phyloP scores from a whole-genome alignment of 2,888 invertebrate species.

The Dolichomitus sp. region DNA sequence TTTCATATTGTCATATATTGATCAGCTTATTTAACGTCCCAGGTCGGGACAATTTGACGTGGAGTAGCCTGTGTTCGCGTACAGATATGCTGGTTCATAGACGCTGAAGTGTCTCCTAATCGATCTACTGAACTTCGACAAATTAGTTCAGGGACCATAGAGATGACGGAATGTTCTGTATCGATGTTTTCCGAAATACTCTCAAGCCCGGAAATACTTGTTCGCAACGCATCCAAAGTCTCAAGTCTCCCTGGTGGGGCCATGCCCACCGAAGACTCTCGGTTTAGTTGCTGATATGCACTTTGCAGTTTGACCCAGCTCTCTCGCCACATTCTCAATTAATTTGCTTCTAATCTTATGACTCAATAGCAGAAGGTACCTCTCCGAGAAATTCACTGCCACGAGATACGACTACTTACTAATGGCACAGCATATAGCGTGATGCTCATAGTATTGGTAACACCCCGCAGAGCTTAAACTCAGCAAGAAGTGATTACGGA shows the following conservation, averaged over 20 bases:
- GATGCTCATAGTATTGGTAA: background rate
- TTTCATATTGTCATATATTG: too few relatives aligned
- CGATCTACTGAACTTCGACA: constrained; percentile 19
- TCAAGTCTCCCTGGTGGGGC: background rate
- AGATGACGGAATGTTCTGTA: constrained; percentile 32
- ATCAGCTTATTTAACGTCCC: background rate
- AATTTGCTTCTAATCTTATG: constrained; percentile 31
- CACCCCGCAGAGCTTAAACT: background rate
- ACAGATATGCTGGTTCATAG: background rate
- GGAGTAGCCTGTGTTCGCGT: background rate
- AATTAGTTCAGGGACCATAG: constrained; percentile 18
- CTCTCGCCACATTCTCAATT: constrained; percentile 36
- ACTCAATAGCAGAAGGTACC: background rate
- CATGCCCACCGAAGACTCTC: background rate
- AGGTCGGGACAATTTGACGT: background rate
- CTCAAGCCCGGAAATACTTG: background rate
- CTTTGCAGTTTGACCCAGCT: constrained; percentile 10
- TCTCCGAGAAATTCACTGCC: background rate
- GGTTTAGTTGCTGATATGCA: constrained; percentile 37
- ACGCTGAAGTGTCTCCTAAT: background rate
- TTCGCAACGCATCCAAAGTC: background rate
- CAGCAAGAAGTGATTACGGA: constrained; percentile 29
- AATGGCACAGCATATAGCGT: background rate
- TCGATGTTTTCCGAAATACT: constrained; percentile 14
- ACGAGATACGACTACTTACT: background rate